phyloP scores from a whole-genome alignment of 2,888 invertebrate genomes.

The Sphaerophoria taeniata region DNA sequence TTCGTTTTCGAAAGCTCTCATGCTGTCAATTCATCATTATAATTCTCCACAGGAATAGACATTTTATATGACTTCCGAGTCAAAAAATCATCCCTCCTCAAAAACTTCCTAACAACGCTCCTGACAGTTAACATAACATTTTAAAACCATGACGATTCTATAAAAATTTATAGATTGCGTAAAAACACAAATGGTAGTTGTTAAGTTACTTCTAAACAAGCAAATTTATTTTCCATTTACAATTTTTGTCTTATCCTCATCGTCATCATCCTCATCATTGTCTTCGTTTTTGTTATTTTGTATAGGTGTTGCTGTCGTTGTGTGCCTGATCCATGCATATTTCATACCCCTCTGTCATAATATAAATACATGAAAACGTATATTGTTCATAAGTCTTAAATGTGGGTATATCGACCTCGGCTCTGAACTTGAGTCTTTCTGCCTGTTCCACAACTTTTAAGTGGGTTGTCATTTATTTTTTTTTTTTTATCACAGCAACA shows the following conservation, averaged over 20 bases:
- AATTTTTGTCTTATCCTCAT: constrained; percentile 30
- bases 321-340: background rate
- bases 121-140: background rate
- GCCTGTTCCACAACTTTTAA: constrained; percentile 64
- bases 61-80: too few relatives aligned
- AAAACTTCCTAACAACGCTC: background rate
- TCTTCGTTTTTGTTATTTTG: background rate
- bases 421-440: constrained; percentile 29
- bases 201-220: constrained; percentile 69
- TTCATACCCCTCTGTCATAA: background rate
- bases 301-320: background rate
- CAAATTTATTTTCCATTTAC: constrained; percentile 65
- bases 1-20: too few relatives aligned
- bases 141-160: constrained; percentile 13
- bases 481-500: constrained; percentile 14
- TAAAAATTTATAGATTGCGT: constrained; percentile 1
- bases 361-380: background rate
- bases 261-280: background rate
- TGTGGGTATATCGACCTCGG: constrained; percentile 8
- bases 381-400: background rate
- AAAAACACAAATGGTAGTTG: constrained; percentile 62
- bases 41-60: too few relatives aligned
- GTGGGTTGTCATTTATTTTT: constrained; percentile 61
- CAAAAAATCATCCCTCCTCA: background rate
- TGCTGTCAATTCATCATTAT: too few relatives aligned